Conservation (phyloP, 2,113 vertebrate species). For the Solenodon paradoxus region DNA sequence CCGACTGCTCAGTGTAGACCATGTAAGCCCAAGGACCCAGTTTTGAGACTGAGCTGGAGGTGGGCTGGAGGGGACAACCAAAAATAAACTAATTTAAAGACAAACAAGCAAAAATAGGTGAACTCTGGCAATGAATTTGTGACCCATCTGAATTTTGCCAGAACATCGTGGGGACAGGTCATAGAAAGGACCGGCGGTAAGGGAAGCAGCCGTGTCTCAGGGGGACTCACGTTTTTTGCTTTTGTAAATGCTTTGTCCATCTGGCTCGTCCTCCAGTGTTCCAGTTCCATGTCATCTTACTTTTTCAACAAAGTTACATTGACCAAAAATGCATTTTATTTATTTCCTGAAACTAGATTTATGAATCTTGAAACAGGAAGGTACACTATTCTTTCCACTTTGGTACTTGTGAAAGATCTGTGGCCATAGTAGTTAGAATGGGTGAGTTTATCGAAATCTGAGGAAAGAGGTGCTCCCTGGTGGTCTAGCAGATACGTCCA, state of each 20-base stretch:
- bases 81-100: too few species aligned
- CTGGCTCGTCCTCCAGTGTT: background rate
- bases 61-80: too few species aligned
- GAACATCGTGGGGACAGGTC: background rate
- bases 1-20: too few species aligned
- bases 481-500: too few species aligned
- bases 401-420: background rate
- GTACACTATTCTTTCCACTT: background rate
- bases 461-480: background rate
- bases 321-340: background rate
- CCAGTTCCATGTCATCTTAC: background rate
- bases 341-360: background rate
- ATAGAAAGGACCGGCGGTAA: background rate
- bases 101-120: background rate
- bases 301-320: slow-evolving; percentile 10
- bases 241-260: background rate
- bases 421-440: background rate
- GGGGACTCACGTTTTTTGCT: background rate
- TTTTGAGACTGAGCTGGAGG: too few species aligned
- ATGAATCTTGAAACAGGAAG: background rate
- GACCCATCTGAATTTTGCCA: background rate
- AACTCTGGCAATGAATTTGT: background rate
- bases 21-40: too few species aligned
- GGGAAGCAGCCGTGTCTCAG: background rate
- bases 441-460: background rate